A percentile compares a stretch with the other conserved stretches of the same genome.
Evolutionary conservation across 2,888 invertebrate genomes (phyloP).

Genomic region (Oligia latruncula): DNA sequence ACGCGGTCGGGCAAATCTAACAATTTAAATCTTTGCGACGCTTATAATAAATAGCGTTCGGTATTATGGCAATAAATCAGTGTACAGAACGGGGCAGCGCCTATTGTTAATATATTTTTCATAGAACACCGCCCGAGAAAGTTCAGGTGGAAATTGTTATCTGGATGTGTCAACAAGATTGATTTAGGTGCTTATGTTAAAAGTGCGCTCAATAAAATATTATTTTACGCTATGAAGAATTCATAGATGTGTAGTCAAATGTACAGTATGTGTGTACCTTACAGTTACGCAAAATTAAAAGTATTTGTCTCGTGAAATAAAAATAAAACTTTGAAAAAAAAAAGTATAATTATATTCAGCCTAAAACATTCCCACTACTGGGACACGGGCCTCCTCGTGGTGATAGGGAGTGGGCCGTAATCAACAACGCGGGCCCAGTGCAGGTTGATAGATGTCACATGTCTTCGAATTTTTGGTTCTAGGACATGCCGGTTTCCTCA

Average conservation of each 20-base stretch:
- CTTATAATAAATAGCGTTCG: slow-evolving; percentile 57
- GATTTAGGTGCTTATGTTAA: slow-evolving; percentile 45
- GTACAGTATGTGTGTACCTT: background rate
- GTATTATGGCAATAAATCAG: slow-evolving; percentile 66
- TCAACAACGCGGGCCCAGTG: too few species aligned
- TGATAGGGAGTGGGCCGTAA: too few species aligned
- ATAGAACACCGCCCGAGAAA: slow-evolving; percentile 53
- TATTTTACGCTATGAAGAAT: slow-evolving; percentile 20
- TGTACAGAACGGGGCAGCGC: slow-evolving; percentile 44
- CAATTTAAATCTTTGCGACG: slow-evolving; percentile 15
- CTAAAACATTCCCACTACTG: too few species aligned
- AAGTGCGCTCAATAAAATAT: slow-evolving; percentile 43
- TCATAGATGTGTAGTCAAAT: background rate
- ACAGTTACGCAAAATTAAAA: background rate
- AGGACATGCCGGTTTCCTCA: too few species aligned
- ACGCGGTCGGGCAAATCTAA: background rate
- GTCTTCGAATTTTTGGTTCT: too few species aligned
- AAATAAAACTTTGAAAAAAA: too few species aligned
- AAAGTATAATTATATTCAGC: too few species aligned
- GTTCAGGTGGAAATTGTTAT: slow-evolving; percentile 49
- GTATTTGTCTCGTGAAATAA: background rate
- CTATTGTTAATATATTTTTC: slow-evolving; percentile 71
- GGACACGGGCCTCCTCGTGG: too few species aligned
- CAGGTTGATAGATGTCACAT: too few species aligned
- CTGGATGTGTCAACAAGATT: slow-evolving; percentile 55